These are phyloP conservation scores for Ciona savignyi DNA, from an alignment of 23 tunicate genomes.

Conservation along the genomic window DNA sequence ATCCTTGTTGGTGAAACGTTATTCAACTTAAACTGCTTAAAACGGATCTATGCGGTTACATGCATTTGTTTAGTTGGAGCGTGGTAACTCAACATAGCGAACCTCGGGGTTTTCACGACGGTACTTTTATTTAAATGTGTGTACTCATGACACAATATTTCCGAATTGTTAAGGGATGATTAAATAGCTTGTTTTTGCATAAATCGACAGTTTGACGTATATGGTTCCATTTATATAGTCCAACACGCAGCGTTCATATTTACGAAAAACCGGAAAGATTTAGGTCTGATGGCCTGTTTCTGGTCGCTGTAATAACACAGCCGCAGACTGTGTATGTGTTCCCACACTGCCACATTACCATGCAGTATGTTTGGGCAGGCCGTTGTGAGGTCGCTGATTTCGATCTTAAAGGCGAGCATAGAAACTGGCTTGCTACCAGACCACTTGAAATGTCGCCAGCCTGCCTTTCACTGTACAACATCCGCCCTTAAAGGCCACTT, in stretches of 20 bases:
- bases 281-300: not conserved
- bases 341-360: slow-evolving; percentile 1
- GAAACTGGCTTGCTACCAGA: not conserved
- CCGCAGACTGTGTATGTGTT: not conserved
- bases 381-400: not conserved
- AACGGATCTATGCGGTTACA: too few species aligned
- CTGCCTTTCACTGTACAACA: not conserved
- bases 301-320: not conserved
- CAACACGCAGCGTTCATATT: not conserved
- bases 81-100: too few species aligned
- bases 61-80: too few species aligned
- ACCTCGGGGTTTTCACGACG: too few species aligned
- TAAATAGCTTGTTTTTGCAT: too few species aligned
- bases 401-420: not conserved
- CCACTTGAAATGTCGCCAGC: not conserved
- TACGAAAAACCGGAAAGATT: not conserved
- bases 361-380: not conserved
- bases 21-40: too few species aligned
- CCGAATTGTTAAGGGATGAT: too few species aligned
- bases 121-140: too few species aligned
- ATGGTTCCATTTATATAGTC: not conserved
- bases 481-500: not conserved
- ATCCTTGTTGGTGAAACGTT: too few species aligned
- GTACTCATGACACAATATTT: too few species aligned
- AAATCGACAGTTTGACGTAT: not conserved